These are phyloP conservation scores for Callochromis pleurospilus DNA, from an alignment of 2,113 vertebrate genomes.

Conservation along the genomic window DNA sequence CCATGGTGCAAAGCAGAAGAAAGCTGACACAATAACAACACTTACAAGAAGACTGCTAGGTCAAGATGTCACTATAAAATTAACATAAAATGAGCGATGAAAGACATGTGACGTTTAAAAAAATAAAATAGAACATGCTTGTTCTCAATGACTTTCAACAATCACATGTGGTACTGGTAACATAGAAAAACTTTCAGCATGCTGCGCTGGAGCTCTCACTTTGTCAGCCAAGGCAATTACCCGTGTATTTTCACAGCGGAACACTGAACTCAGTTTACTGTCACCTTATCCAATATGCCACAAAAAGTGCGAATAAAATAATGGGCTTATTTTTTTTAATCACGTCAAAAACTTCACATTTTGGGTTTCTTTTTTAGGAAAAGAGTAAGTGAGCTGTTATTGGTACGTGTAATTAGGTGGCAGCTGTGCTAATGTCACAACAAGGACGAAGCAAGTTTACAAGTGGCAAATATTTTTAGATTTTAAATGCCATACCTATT, in stretches of 20 bases:
- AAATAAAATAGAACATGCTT: not conserved
- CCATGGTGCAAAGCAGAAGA: not conserved
- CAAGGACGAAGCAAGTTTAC: too few relatives aligned
- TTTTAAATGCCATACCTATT: not conserved
- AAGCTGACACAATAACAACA: not conserved
- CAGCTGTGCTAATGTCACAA: not conserved
- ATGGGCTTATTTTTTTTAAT: not conserved
- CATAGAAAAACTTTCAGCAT: not conserved
- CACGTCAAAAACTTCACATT: not conserved
- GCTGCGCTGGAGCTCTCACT: not conserved
- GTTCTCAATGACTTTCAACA: not conserved
- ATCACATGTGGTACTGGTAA: rapidly evolving
- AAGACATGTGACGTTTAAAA: not conserved
- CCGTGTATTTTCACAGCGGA: not conserved
- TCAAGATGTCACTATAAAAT: not conserved
- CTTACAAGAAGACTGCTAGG: not conserved
- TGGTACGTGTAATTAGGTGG: not conserved
- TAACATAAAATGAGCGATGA: not conserved
- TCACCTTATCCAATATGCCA: not conserved
- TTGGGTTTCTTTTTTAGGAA: not conserved
- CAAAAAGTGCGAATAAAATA: not conserved
- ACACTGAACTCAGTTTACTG: not conserved
- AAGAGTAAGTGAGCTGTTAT: not conserved
- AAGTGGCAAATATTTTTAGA: not conserved
- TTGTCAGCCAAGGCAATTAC: not conserved